A percentile compares a stretch with the other conserved stretches of the same genome.
Conservation (phyloP, 2,113 vertebrate species). For the Psilopogon haemacephalus region DNA sequence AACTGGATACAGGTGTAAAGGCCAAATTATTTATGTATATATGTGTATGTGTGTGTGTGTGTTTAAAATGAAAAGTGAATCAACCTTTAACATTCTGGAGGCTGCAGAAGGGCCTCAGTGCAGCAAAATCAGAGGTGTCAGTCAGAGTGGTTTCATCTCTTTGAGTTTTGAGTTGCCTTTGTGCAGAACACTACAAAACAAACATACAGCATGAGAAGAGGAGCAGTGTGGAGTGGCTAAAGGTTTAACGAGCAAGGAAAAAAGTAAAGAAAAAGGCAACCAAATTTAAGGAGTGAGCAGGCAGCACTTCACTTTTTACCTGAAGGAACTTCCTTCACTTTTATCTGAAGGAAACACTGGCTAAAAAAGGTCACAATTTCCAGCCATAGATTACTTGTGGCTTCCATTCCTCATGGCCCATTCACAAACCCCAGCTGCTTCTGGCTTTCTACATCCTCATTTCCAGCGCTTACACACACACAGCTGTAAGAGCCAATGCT, state of each 20-base stretch:
- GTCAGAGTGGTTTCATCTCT: background rate
- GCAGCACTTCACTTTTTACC: background rate
- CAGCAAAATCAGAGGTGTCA: background rate
- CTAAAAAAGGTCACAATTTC: background rate
- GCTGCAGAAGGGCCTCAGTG: background rate
- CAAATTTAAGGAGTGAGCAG: background rate
- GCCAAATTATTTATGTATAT: background rate
- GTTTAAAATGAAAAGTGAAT: background rate
- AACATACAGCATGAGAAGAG: background rate
- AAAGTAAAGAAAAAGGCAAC: too few species aligned
- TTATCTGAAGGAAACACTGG: background rate
- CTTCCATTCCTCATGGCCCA: background rate
- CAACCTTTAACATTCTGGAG: rapidly evolving
- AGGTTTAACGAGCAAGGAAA: background rate
- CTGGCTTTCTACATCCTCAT: background rate
- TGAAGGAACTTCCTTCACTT: background rate
- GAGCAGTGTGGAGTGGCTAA: background rate
- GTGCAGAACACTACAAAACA: background rate
- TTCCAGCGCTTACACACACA: background rate
- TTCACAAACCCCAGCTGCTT: background rate
- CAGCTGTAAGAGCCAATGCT: background rate
- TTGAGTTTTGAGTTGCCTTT: background rate
- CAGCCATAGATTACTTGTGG: background rate
- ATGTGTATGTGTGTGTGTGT: background rate
- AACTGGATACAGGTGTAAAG: background rate